Evolutionary conservation across 2,888 invertebrate genomes (phyloP), one percentile per base, ranked within the genome.

Genomic region (Zelleria hepariella): DNA sequence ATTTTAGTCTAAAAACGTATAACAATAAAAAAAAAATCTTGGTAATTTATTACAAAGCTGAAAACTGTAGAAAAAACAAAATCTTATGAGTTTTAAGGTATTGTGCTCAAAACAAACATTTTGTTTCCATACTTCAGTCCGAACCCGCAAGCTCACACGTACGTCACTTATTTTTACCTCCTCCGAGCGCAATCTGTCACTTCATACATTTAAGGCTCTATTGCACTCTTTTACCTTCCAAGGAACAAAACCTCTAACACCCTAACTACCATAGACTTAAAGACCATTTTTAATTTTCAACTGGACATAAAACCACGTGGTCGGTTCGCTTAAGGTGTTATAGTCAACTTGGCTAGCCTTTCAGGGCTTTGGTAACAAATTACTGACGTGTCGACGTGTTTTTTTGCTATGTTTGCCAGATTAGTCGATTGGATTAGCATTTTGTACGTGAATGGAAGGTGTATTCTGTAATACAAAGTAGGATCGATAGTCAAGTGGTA

Each of bases 351-450:
- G 32, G 32, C 60, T 26, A 18, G 48, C 52, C 60, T 10, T 57
- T 52, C 58, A 52, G 48, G 54, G 60, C 56, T 26, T 49, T 58
- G 25, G 52, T 54, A 57, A 58, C 61, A 61, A 61, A 61, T 61
- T 61, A 57, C 58, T 51, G 58, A 61, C 61, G 51, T 42, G 56
- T 58, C n/a, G 61, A 49, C 25, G 25, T 58, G 58, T 61, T 60
- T 61, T 54, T 21, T n/a, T 55, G 23, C 32, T 42, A 42, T 42
- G 32, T 42, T 42, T 42, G 32, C 32, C 32, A 42, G 32, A 42
- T 42, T 42, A 42, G 32, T 42, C 32, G 32, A 42, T 42, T 2
- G 32, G 15, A 42, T 42, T 42, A 42, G 32, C 32, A 42, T 42
- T n/a, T 42, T 42, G 32, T 42, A 24, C 24, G 24, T 52, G 47